Evolutionary conservation across 2,797 vertebrate genomes (phyloP).

Genomic region (Esox masquinongy): DNA sequence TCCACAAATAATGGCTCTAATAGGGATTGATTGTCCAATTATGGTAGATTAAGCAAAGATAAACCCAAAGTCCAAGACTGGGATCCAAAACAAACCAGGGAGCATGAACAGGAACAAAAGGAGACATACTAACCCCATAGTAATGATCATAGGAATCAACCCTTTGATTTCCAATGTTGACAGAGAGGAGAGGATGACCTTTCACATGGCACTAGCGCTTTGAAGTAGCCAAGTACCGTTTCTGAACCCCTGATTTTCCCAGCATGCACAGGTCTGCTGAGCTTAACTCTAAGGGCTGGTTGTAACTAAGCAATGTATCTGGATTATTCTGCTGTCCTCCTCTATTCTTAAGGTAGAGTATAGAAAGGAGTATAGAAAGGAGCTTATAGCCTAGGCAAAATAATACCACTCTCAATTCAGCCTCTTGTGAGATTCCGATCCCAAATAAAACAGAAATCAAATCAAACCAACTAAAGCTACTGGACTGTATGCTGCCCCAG

Average conservation of each 20-base stretch:
- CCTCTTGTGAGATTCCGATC: neutral
- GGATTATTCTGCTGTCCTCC: neutral
- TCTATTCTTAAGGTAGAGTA: neutral
- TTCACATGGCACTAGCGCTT: conserved; percentile 1
- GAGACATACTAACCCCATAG: conserved; percentile 24
- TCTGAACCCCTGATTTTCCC: neutral
- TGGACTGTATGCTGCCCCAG: neutral
- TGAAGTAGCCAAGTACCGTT: neutral
- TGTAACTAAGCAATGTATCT: neutral
- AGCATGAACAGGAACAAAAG: conserved; percentile 57
- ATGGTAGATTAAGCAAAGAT: conserved; percentile 67
- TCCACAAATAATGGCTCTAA: conserved; percentile 61
- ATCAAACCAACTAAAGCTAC: neutral
- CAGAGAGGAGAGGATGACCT: conserved; percentile 9
- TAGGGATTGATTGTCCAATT: conserved; percentile 65
- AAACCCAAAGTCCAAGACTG: conserved; percentile 55
- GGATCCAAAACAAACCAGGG: conserved; percentile 63
- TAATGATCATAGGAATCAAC: neutral
- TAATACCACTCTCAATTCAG: neutral
- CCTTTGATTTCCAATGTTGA: neutral
- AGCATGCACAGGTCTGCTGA: neutral
- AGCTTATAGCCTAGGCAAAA: too few relatives aligned
- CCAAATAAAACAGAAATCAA: neutral
- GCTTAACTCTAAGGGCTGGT: neutral
- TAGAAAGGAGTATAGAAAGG: neutral